A percentile compares a stretch with the other conserved stretches of the same genome.
phyloP scores from a whole-genome alignment of 2,113 vertebrate genomes.

The Trichomycterus rosablanca region DNA sequence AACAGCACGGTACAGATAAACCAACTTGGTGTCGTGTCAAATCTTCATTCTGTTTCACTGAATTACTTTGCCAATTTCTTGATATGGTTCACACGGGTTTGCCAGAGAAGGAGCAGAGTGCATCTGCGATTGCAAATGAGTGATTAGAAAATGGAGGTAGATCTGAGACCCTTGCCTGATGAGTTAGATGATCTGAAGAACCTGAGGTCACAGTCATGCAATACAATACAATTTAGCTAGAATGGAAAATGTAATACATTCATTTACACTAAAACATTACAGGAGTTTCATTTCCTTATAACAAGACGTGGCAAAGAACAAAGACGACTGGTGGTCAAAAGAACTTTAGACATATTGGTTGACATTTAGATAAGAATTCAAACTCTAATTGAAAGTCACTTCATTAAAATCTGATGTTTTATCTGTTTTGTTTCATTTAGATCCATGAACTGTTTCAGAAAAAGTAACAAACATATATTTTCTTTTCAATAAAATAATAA shows the following conservation, averaged over 20 bases:
- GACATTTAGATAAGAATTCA: not conserved
- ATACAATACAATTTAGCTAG: not conserved
- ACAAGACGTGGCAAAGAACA: not conserved
- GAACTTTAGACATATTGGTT: not conserved
- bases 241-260: not conserved
- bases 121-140: not conserved
- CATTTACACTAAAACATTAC: not conserved
- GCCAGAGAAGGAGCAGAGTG: not conserved
- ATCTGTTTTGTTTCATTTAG: too few species aligned
- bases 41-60: conserved; percentile 1
- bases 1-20: conserved; percentile 1
- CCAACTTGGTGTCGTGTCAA: not conserved
- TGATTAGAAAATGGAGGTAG: not conserved
- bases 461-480: too few species aligned
- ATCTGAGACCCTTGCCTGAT: not conserved
- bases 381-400: not conserved
- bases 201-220: not conserved
- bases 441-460: too few species aligned
- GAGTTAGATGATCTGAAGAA: not conserved
- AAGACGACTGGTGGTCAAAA: too few species aligned
- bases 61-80: not conserved
- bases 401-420: too few species aligned
- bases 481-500: too few species aligned
- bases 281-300: not conserved
- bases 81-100: conserved; percentile 9